Evolutionary conservation across 2,113 vertebrate genomes (phyloP), one percentile per base, ranked within the genome.

Genomic region (Actinemys pallida): DNA sequence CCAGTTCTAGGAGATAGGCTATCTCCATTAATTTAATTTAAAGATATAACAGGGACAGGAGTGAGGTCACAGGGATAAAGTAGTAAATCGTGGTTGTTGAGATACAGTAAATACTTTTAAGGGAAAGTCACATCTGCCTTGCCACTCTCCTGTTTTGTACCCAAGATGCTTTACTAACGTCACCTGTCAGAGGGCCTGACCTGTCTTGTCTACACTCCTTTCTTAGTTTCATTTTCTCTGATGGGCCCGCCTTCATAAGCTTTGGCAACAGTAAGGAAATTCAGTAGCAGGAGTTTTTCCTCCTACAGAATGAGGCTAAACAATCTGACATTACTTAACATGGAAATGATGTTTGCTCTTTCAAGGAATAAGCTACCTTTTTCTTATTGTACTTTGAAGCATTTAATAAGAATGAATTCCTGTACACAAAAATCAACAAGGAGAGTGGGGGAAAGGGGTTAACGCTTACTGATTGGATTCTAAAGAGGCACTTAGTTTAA

Each of bases 51-150:
- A 50, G 13, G 50, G 50, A 50, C 50, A 50, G 50, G 50, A 50
- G 50, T 50, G 14, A 50, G 50, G 13, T 50, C 50, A 50, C 50
- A 50, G 50, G 13, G 50, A 50, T 69, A 47, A 53, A 39, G 76
- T 39, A 4, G 29, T 45, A 3, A 0, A 1, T 10, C 10, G 57
- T 54, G 72, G 53, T 42, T 65, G 20, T 39, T 87, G 12, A 1
- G 65, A 69, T n/a, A 69, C 35, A 17, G 59, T 65, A 65, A 65
- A 65, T 65, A 65, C 13, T 39, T 69, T 20, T 69, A 53, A 84
- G 75, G 31, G 29, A 11, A 85, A 65, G 10, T 49, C 85, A 42
- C 35, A 22, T 72, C 65, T 54, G 84, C 57, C 85, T 4, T 24
- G 2, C 10, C 24, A 29, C 17, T 39, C 8, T 22, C 5, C 65